These are phyloP conservation scores for Balanococcus diminutus DNA, from an alignment of 2,888 invertebrate species.

Conservation along the genomic window DNA sequence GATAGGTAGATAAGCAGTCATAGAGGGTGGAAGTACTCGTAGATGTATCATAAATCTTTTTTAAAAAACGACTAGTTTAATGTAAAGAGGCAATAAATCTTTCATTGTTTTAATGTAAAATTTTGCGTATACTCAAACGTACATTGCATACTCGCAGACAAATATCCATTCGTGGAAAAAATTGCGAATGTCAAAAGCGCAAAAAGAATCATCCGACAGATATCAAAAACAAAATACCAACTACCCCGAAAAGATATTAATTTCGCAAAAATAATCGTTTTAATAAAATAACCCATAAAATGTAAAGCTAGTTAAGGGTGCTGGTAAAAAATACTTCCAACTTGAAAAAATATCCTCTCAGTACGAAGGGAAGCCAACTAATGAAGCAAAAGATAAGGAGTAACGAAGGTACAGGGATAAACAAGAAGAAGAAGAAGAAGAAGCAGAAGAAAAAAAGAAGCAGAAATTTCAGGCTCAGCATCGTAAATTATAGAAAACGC, in stretches of 20 bases:
- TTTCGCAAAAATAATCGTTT: not conserved
- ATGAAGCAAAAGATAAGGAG: constrained; percentile 37
- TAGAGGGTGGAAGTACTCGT: constrained; percentile 38
- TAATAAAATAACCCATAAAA: not conserved
- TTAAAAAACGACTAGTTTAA: constrained; percentile 47
- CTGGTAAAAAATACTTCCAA: not conserved
- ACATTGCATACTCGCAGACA: not conserved
- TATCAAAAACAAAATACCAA: not conserved
- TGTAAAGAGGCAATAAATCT: constrained; percentile 48
- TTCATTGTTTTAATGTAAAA: constrained; percentile 50
- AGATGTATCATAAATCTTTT: constrained; percentile 35
- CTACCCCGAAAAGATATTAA: not conserved
- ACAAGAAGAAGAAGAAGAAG: not conserved
- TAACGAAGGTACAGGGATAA: not conserved
- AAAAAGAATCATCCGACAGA: not conserved
- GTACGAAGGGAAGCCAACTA: not conserved
- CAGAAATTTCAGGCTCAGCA: not conserved
- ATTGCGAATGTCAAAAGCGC: not conserved
- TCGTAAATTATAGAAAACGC: constrained; percentile 39
- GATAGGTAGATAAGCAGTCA: constrained; percentile 39
- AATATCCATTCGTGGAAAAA: not conserved
- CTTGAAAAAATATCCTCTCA: not conserved
- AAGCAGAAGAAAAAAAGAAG: not conserved
- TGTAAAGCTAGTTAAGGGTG: not conserved
- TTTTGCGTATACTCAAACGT: not conserved